Evolutionary conservation across 2,888 invertebrate species (phyloP), one percentile per base, ranked within the genome.

Genomic region (Hipparchia sbordonii): DNA sequence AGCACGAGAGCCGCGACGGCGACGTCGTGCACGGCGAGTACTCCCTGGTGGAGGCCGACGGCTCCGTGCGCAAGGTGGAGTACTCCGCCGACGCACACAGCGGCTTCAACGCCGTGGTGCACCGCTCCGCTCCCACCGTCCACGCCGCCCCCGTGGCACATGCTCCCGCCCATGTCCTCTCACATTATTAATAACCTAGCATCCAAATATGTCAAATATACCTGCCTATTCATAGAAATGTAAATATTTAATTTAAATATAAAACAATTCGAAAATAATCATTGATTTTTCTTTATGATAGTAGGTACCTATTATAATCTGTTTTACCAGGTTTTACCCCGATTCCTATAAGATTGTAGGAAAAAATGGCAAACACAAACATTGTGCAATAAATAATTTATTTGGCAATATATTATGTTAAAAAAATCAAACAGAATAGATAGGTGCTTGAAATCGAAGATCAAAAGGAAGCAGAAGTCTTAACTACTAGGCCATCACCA

Each of bases 1-100:
- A 95, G 82, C 88, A 91, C 72, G 95, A 95, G 85, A 82, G 88
- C 77, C 90, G 93, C 73, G 93, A 94, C 84, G 95, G 95, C 1
- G 92, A 95, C 81, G 90, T 88, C 52, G 95, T 95, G 73, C 92
- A 94, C 81, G 95, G 95, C 71, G 83, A 85, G 66, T 90, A 90
- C 84, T 86, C 86, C 48, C 82, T 90, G 71, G 82, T 86, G 46
- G 88, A 90, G 80, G 88, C 94, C 73, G 94, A 94, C 78, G 94
- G 94, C 71, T 90, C 93, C 78, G 81, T 91, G 76, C 88, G 94
- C 67, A 93, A 87, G 12, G 94, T 94, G 39, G 85, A 94, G 78
- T 94, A 94, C 84, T 84, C 89, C 70, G 91, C 93, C 75, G 93
- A 94, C 76, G 89, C 86, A 52, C 87, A 90, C 81, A 86, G 81